Evolutionary conservation across 2,888 invertebrate genomes (phyloP).

Genomic region (Eristalis tenax): DNA sequence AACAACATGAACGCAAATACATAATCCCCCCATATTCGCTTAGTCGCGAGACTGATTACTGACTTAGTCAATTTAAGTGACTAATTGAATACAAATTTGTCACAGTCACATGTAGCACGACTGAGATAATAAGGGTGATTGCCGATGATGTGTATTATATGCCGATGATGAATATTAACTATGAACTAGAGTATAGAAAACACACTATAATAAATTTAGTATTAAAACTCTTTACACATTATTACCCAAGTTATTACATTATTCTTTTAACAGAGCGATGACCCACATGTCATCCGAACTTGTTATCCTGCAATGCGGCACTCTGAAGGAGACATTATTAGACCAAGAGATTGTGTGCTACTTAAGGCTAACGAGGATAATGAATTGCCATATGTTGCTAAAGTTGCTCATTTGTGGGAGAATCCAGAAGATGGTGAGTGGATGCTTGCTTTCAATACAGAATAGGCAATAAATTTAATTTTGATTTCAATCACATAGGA

Average conservation of each 20-base stretch:
- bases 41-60: no score
- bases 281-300: slow-evolving; percentile 87
- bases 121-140: no score
- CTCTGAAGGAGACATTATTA: slow-evolving; percentile 91
- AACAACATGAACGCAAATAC: no score
- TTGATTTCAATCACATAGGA: slow-evolving; percentile 82
- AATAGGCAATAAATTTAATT: background rate
- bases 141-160: no score
- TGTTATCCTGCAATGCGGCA: slow-evolving; percentile 96
- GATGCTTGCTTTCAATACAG: background rate
- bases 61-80: no score
- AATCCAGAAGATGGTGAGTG: slow-evolving; percentile 93
- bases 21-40: no score
- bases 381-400: slow-evolving; percentile 96
- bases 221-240: no score
- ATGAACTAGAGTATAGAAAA: no score
- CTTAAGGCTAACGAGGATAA: slow-evolving; percentile 91
- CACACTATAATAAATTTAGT: no score
- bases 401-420: slow-evolving; percentile 97
- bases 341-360: slow-evolving; percentile 94
- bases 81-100: no score
- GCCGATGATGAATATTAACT: no score
- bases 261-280: slow-evolving; percentile 85
- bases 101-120: no score
- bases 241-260: background rate